Percentiles rank a stretch among this genome's conserved stretches.
Evolutionary conservation across 2,888 invertebrate genomes (phyloP).

Genomic region (Barypeithes pellucidus): DNA sequence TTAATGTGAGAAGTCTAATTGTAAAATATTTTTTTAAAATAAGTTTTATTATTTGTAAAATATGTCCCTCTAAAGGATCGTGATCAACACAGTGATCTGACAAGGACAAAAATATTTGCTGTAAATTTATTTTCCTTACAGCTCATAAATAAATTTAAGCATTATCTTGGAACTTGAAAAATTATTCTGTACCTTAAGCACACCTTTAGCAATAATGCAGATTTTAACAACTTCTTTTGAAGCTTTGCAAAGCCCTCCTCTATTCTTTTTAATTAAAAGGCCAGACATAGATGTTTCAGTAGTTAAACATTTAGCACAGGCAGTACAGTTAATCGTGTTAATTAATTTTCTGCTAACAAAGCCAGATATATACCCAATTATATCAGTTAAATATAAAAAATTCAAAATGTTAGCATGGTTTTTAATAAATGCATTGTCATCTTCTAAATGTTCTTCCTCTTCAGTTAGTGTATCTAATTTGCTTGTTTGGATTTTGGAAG

Average conservation of each 20-base stretch:
- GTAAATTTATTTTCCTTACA: slow-evolving; percentile 1
- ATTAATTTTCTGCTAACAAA: slow-evolving; percentile 38
- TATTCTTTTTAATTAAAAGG: slow-evolving; percentile 36
- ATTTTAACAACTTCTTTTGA: slow-evolving; percentile 27
- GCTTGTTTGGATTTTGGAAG: neutral
- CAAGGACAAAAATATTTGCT: slow-evolving; percentile 4
- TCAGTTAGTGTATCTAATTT: too few species aligned
- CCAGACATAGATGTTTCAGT: neutral
- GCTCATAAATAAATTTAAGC: slow-evolving; percentile 13
- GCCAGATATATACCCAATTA: slow-evolving; percentile 45
- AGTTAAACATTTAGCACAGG: slow-evolving; percentile 17
- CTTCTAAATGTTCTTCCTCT: too few species aligned
- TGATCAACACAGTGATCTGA: slow-evolving; percentile 21
- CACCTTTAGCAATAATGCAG: too few species aligned
- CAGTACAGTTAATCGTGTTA: slow-evolving; percentile 36
- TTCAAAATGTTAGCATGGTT: neutral
- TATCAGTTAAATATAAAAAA: too few species aligned
- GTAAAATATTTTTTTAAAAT: slow-evolving; percentile 42
- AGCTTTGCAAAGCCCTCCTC: slow-evolving; percentile 32
- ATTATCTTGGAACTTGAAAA: neutral
- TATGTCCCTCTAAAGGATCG: slow-evolving; percentile 31
- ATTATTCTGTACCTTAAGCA: neutral
- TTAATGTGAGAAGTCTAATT: slow-evolving; percentile 20
- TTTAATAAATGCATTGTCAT: too few species aligned
- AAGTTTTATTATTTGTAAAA: slow-evolving; percentile 26